phyloP scores from a whole-genome alignment of 1,140 invertebrate genomes.

The Dufourea novaeangliae region DNA sequence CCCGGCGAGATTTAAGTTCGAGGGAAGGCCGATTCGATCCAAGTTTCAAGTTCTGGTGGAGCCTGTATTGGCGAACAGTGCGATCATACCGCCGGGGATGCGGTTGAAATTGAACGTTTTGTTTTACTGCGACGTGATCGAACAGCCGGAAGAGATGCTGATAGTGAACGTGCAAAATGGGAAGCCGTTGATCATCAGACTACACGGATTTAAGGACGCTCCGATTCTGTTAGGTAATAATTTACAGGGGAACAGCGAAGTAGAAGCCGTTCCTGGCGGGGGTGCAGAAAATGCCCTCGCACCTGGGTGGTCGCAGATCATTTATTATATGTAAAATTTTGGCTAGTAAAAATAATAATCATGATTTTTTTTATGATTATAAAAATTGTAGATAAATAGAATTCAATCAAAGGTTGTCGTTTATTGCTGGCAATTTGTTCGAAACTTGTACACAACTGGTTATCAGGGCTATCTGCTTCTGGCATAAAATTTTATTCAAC shows the following conservation, averaged over 20 bases:
- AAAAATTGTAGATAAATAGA: too few species aligned
- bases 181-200: constrained; percentile 58
- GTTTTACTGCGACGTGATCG: constrained; percentile 61
- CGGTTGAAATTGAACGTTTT: constrained; percentile 60
- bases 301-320: too few species aligned
- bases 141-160: constrained; percentile 64
- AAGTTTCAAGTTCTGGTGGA: constrained; percentile 62
- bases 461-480: too few species aligned
- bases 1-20: constrained; percentile 67
- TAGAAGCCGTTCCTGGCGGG: too few species aligned
- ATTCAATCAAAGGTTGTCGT: too few species aligned
- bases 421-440: too few species aligned
- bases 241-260: too few species aligned
- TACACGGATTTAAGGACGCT: constrained; percentile 63
- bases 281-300: too few species aligned
- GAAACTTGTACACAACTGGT: too few species aligned
- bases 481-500: neutral
- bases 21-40: constrained; percentile 47
- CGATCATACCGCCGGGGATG: constrained; percentile 72
- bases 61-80: constrained; percentile 26
- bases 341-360: too few species aligned
- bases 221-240: constrained; percentile 68
- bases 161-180: constrained; percentile 64
- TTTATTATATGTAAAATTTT: too few species aligned
- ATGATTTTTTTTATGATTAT: too few species aligned